Evolutionary conservation across 1,140 invertebrate species (phyloP).

Genomic region (Drosophila kepulauana): DNA sequence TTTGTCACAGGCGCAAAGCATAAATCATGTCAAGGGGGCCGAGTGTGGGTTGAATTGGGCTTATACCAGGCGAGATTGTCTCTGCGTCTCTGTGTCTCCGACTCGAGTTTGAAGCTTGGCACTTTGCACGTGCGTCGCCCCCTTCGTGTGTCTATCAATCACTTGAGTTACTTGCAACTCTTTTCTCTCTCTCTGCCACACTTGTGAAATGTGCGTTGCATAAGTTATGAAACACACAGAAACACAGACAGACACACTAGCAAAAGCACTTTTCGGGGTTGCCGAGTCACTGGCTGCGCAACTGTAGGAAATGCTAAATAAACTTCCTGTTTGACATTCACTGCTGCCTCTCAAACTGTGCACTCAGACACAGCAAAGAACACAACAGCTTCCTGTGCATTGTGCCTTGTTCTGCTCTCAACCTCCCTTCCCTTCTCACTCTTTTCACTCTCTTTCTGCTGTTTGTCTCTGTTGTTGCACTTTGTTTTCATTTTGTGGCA

Average conservation of each 20-base stretch:
- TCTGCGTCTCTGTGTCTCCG: background rate
- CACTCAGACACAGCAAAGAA: background rate
- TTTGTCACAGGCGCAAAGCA: conserved; percentile 53
- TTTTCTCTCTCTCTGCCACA: conserved; percentile 48
- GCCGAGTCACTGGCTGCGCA: background rate
- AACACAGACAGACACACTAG: background rate
- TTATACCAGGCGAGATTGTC: background rate
- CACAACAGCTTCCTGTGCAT: conserved; percentile 54
- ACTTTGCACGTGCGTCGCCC: conserved; percentile 64
- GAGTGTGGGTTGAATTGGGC: conserved; percentile 26
- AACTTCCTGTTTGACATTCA: conserved; percentile 21
- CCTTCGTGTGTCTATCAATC: conserved; percentile 56
- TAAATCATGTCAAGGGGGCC: conserved; percentile 64
- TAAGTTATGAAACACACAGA: conserved; percentile 45
- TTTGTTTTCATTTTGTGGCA: conserved; percentile 54
- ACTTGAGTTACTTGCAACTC: conserved; percentile 47
- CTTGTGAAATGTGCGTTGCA: conserved; percentile 60
- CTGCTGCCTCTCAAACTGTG: conserved; percentile 29
- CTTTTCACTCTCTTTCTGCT: background rate
- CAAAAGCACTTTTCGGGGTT: background rate
- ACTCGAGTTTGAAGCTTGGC: background rate
- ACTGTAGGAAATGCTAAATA: conserved; percentile 1
- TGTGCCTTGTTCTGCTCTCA: conserved; percentile 34
- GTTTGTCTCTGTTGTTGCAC: conserved; percentile 24
- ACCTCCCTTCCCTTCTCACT: background rate